phyloP scores from a whole-genome alignment of 2,113 vertebrate genomes.

The Melospiza melodia region DNA sequence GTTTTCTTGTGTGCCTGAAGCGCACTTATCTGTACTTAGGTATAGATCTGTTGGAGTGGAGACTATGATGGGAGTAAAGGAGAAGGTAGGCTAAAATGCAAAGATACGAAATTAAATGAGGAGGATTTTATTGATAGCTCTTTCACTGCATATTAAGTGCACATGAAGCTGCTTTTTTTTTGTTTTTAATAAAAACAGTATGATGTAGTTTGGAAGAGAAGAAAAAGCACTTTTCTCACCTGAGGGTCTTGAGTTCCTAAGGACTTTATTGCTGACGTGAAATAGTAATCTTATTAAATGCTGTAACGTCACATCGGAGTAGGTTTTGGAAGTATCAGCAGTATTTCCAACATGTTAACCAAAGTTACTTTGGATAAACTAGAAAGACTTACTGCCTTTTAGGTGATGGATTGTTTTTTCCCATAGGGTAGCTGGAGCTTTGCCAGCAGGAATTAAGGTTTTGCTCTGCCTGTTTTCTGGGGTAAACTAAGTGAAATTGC shows the following conservation, averaged over 20 bases:
- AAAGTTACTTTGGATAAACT: neutral
- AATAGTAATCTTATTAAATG: slow-evolving; percentile 27
- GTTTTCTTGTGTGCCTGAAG: neutral
- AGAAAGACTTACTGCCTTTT: slow-evolving; percentile 5
- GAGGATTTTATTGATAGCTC: neutral
- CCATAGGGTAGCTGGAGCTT: neutral
- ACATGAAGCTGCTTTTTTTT: neutral
- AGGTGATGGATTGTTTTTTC: slow-evolving; percentile 11
- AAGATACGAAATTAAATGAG: neutral
- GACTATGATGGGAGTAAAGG: neutral
- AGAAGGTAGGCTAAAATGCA: neutral
- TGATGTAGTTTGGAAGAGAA: neutral
- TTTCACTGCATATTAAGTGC: neutral
- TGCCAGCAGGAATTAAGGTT: neutral
- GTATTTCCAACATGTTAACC: neutral
- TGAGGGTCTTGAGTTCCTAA: neutral
- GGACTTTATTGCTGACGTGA: slow-evolving; percentile 4
- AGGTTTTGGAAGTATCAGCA: neutral
- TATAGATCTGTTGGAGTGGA: neutral
- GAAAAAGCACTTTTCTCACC: neutral
- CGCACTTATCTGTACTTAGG: neutral
- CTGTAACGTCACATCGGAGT: neutral
- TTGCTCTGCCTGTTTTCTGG: neutral
- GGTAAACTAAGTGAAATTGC: slow-evolving; percentile 14
- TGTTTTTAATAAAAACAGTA: neutral